Percentiles rank a stretch among this genome's conserved stretches.
These are phyloP conservation scores for Eudorcas thomsonii DNA, from an alignment of 2,113 vertebrate species.

Conservation along the genomic window DNA sequence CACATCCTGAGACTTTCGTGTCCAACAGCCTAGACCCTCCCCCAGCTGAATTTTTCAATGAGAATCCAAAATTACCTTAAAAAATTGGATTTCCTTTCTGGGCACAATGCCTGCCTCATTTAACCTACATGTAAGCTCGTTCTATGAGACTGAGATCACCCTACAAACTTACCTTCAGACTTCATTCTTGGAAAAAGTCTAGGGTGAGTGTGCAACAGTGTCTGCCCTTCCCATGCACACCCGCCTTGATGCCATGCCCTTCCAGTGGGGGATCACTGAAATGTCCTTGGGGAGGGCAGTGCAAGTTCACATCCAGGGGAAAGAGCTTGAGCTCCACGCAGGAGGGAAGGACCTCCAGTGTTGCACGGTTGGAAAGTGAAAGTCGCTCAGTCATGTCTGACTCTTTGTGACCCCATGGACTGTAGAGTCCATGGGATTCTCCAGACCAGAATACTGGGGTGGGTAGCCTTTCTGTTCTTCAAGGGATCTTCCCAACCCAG, in stretches of 20 bases:
- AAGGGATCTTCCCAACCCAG: not conserved
- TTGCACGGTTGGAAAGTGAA: rapidly evolving
- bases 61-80: not conserved
- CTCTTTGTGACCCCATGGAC: not conserved
- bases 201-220: not conserved
- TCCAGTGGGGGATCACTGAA: rapidly evolving
- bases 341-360: not conserved
- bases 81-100: not conserved
- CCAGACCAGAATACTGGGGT: not conserved
- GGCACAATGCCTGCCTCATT: not conserved
- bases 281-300: rapidly evolving
- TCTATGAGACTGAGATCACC: not conserved
- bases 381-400: not conserved
- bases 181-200: not conserved
- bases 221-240: not conserved
- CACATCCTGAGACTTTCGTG: not conserved
- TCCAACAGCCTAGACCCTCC: not conserved
- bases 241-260: rapidly evolving
- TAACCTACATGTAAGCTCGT: not conserved
- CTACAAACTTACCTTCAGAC: not conserved
- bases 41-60: not conserved
- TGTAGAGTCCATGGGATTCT: not conserved
- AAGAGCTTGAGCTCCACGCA: not conserved
- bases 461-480: not conserved
- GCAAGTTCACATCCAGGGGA: not conserved